Base-by-base conservation (phyloP, 1,140 invertebrate genomes). In the Drosophila elegans region DNA sequence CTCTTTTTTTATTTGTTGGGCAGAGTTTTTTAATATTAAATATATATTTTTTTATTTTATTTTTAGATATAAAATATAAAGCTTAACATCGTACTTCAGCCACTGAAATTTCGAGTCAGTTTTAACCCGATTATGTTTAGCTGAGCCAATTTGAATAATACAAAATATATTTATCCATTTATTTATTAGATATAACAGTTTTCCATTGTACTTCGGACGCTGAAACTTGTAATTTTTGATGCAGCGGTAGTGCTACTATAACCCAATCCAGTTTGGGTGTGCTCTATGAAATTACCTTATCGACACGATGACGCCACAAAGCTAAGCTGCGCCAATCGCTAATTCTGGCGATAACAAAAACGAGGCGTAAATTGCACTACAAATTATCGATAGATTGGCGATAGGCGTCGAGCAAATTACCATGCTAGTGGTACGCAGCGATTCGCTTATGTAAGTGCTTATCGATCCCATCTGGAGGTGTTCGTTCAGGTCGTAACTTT, bases 321-420 rank as follows among this genome's bases (percentile, higher is more conserved):
- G 16, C 10, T 42, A 61, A 61, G 25, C 38, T 44, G 16, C 52
- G 61, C 13, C 16, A 56, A 49, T 53, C 29, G 49, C 44, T 11
- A 39, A 42, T 36, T 41, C 32, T 52, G 39, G 39, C 46, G 63
- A 63, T 67, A 63, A 34, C 44, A 41, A 9, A 27, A 74, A 74
- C 67, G 44, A 49, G 60, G 66, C 62, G 54, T 42, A 63, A 74
- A 78, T 86, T 79, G 69, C 81, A 29, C 49, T 53, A 62, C 38
- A 78, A 86, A 83, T 86, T 86, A 88, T 88, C 79, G 63, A 86
- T 83, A 88, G 83, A 88, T 76, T 49, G 34, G 49, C 63, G 77
- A 85, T 85, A 78, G 68, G 56, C 64, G 49, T 25, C 16, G 38
- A 56, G 55, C 74, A 62, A 85, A 75, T 56, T 71, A 49, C 11